Evolutionary conservation across 2,888 invertebrate genomes (phyloP).

Genomic region (Penaeus monodon): DNA sequence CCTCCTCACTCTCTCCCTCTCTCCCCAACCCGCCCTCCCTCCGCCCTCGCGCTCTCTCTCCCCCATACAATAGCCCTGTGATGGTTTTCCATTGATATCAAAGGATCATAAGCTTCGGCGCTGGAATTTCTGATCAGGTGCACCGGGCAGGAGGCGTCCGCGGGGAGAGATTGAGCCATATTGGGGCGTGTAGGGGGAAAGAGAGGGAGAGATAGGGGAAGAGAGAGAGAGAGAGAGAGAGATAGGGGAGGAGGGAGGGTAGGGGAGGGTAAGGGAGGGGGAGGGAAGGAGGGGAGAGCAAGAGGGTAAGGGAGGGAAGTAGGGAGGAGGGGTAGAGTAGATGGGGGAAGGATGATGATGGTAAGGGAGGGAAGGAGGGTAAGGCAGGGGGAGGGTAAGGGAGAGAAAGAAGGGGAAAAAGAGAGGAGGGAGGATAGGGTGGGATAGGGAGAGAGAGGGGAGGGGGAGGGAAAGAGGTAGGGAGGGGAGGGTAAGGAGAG

Average conservation of each 20-base stretch:
- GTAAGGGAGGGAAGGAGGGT: no score
- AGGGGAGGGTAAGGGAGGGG: neutral
- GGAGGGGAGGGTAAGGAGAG: no score
- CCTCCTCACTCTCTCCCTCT: neutral
- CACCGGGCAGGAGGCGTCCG: slow-evolving; percentile 22
- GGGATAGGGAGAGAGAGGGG: neutral
- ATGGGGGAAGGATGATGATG: no score
- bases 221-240: no score
- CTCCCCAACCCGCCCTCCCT: neutral
- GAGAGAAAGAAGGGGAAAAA: no score
- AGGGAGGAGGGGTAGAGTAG: fast-evolving
- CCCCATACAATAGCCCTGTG: slow-evolving; percentile 41
- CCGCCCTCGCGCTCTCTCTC: neutral
- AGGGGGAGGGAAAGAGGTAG: neutral
- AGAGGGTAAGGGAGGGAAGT: neutral
- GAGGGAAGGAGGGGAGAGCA: neutral
- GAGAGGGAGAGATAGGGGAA: no score
- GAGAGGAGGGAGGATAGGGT: neutral
- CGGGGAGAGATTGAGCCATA: slow-evolving; percentile 29
- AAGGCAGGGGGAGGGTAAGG: neutral
- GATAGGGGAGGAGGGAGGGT: neutral
- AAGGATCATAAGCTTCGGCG: slow-evolving; percentile 46
- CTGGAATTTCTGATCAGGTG: slow-evolving; percentile 53
- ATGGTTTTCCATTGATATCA: slow-evolving; percentile 57
- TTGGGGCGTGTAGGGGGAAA: slow-evolving; percentile 15